phyloP scores from a whole-genome alignment of 2,113 vertebrate genomes.

The Mystacornis crossleyi region DNA sequence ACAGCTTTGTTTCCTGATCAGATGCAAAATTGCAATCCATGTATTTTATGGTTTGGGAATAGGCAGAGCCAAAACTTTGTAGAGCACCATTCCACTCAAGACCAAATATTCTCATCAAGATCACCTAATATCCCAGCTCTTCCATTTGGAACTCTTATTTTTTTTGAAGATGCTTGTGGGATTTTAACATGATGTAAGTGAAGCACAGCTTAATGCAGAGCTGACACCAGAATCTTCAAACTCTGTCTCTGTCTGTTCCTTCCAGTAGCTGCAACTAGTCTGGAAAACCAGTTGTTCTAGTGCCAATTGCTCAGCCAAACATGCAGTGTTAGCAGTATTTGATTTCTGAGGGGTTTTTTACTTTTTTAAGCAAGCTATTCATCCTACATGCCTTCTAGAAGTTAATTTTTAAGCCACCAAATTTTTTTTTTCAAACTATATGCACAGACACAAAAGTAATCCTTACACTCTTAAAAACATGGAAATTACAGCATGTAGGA shows the following conservation, averaged over 20 bases:
- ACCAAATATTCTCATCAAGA: conserved; percentile 15
- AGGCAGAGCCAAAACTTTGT: conserved; percentile 23
- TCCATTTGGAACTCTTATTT: background rate
- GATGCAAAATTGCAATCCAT: background rate
- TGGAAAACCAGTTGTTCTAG: background rate
- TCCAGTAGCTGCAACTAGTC: conserved; percentile 17
- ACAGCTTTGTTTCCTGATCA: conserved; percentile 60
- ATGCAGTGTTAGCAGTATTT: background rate
- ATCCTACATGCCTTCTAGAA: background rate
- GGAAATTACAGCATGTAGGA: background rate
- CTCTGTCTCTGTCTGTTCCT: background rate
- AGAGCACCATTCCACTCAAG: background rate
- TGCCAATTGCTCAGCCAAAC: background rate
- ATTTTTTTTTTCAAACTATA: background rate
- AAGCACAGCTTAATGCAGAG: background rate
- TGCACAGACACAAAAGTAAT: background rate
- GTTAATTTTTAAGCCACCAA: conserved; percentile 1
- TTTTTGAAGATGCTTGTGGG: background rate
- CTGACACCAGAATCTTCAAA: background rate
- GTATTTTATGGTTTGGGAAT: conserved; percentile 34
- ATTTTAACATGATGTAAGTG: conserved; percentile 28
- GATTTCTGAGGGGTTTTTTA: background rate
- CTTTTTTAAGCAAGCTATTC: background rate
- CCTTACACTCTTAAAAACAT: background rate
- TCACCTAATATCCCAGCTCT: conserved; percentile 24